phyloP scores from a whole-genome alignment of 2,888 invertebrate genomes.

The Agonum fuliginosum region DNA sequence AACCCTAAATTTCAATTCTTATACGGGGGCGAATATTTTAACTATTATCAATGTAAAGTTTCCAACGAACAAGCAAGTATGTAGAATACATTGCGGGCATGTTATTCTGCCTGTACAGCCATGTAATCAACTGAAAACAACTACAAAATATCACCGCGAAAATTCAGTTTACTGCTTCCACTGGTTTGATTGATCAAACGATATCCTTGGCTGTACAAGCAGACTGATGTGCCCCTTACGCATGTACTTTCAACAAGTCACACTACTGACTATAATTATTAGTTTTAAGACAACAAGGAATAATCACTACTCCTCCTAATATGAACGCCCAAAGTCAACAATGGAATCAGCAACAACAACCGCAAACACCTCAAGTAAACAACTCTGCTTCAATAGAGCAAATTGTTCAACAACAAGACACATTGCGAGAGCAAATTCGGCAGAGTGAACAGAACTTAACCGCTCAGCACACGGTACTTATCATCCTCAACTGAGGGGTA shows the following conservation, averaged over 20 bases:
- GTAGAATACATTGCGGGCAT: too few relatives aligned
- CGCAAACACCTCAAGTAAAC: constrained; percentile 65
- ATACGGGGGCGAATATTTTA: constrained; percentile 96
- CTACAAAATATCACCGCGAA: too few relatives aligned
- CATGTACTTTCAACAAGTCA: background rate
- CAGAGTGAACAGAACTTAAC: constrained; percentile 97
- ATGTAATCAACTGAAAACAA: too few relatives aligned
- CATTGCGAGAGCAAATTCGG: constrained; percentile 92
- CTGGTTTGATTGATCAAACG: too few relatives aligned
- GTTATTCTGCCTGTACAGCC: constrained; percentile 61
- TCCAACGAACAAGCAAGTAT: constrained; percentile 95
- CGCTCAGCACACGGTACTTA: constrained; percentile 92
- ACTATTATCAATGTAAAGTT: constrained; percentile 98
- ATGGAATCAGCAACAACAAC: constrained; percentile 63
- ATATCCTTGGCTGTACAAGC: too few relatives aligned
- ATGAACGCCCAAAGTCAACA: constrained; percentile 61
- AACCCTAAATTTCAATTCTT: constrained; percentile 98
- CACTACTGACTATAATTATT: constrained; percentile 71
- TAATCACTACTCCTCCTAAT: constrained; percentile 69
- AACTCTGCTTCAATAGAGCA: constrained; percentile 74
- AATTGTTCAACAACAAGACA: constrained; percentile 85
- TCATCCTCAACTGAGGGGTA: too few relatives aligned
- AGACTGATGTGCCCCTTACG: too few relatives aligned
- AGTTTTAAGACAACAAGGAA: constrained; percentile 85
- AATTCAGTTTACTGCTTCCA: too few relatives aligned